phyloP scores from a whole-genome alignment of 2,797 vertebrate species.

The Peromyscus eremicus region DNA sequence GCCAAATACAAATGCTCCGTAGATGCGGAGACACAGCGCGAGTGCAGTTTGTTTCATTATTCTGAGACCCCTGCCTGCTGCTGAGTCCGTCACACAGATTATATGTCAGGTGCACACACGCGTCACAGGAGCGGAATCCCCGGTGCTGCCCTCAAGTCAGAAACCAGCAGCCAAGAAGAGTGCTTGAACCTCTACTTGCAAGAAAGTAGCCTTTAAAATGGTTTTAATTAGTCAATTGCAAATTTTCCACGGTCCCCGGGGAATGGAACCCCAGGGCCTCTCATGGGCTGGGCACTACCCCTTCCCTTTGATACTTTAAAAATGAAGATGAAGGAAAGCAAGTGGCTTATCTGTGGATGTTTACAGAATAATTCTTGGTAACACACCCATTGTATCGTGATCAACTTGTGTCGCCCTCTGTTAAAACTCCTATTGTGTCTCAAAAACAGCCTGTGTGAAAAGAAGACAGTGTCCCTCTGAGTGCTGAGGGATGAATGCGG shows the following conservation, averaged over 20 bases:
- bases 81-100: background rate
- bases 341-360: conserved; percentile 31
- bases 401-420: background rate
- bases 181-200: conserved; percentile 5
- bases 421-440: background rate
- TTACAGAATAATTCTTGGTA: conserved; percentile 15
- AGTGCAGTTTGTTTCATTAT: conserved; percentile 29
- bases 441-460: background rate
- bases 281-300: background rate
- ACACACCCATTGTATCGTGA: background rate
- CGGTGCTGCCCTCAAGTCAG: background rate
- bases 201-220: background rate
- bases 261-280: too few species aligned
- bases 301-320: background rate
- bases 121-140: background rate
- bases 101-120: too few species aligned
- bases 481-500: background rate
- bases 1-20: conserved; percentile 35
- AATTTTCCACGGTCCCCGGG: background rate
- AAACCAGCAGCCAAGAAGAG: background rate
- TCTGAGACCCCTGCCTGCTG: conserved; percentile 25
- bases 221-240: background rate
- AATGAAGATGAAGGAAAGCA: background rate
- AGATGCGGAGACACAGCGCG: conserved; percentile 37
- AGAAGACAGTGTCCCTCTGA: conserved; percentile 57